Conservation (phyloP, 2,888 invertebrate species). For the Hipparchia semele region DNA sequence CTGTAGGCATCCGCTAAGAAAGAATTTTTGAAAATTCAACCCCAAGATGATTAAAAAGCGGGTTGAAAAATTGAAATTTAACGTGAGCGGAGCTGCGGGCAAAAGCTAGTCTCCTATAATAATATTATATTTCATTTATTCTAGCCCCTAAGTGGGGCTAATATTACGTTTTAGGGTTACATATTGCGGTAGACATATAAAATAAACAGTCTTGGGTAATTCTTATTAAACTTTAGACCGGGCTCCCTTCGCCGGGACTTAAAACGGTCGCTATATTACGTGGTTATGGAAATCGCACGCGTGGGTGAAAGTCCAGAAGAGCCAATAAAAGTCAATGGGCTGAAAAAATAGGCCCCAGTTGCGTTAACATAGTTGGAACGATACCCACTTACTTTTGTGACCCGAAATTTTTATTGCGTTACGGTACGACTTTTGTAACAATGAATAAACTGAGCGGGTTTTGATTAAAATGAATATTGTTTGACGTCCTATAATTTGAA, state of each 20-base stretch:
- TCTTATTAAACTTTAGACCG: constrained; percentile 19
- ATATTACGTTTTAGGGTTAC: too few relatives aligned
- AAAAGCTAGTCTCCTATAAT: too few relatives aligned
- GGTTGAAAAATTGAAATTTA: too few relatives aligned
- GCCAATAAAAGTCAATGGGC: constrained; percentile 46
- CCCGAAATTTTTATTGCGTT: constrained; percentile 32
- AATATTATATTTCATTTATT: too few relatives aligned
- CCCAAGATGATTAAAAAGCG: too few relatives aligned
- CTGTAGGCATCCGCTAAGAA: too few relatives aligned
- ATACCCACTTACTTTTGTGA: constrained; percentile 40
- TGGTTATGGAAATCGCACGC: constrained; percentile 38
- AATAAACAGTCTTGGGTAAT: constrained; percentile 27
- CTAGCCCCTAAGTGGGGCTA: too few relatives aligned
- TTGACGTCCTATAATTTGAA: constrained; percentile 12
- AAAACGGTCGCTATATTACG: constrained; percentile 29
- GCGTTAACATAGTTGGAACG: constrained; percentile 38
- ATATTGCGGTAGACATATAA: too few relatives aligned
- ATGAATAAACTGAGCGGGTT: constrained; percentile 11
- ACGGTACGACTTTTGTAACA: constrained; percentile 22
- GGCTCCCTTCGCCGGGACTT: constrained; percentile 3
- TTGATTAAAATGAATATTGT: constrained; percentile 20
- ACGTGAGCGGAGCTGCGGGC: too few relatives aligned
- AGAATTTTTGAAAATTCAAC: too few relatives aligned
- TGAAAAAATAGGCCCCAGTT: constrained; percentile 40
- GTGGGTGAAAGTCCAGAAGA: constrained; percentile 36